Conservation (phyloP, 2,113 vertebrate species). For the Muntiacus reevesi region DNA sequence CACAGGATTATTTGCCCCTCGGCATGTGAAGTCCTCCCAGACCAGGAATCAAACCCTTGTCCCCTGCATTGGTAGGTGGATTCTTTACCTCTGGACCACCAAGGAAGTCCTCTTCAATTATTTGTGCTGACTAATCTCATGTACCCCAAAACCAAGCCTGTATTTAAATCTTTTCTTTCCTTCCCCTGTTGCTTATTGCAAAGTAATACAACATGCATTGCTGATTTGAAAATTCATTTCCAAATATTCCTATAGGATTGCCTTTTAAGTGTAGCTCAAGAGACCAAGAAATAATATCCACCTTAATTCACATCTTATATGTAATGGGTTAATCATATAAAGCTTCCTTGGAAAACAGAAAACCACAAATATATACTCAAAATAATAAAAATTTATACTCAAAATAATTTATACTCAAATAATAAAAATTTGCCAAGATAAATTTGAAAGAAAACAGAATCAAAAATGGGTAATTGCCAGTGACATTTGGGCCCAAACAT, state of each 20-base stretch:
- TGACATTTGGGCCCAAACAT: background rate
- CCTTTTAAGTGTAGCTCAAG: background rate
- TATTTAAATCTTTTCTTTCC: background rate
- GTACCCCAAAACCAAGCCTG: background rate
- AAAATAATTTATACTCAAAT: background rate
- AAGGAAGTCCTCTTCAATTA: background rate
- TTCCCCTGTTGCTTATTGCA: background rate
- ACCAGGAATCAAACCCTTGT: background rate
- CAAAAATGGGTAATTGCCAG: background rate
- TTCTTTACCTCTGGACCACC: background rate
- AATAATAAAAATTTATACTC: background rate
- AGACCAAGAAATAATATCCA: background rate
- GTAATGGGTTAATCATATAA: background rate
- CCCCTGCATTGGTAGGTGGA: background rate
- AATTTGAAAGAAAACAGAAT: background rate
- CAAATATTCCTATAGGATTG: background rate
- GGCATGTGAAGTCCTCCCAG: background rate
- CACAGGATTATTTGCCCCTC: background rate
- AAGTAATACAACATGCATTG: background rate
- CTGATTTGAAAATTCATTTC: constrained; percentile 11
- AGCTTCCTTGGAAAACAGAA: constrained; percentile 2
- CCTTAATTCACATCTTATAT: background rate
- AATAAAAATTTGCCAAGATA: background rate
- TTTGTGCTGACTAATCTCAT: background rate
- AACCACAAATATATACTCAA: background rate